Base-by-base conservation (phyloP, 2,888 invertebrate genomes). In the Nyleta sp. region DNA sequence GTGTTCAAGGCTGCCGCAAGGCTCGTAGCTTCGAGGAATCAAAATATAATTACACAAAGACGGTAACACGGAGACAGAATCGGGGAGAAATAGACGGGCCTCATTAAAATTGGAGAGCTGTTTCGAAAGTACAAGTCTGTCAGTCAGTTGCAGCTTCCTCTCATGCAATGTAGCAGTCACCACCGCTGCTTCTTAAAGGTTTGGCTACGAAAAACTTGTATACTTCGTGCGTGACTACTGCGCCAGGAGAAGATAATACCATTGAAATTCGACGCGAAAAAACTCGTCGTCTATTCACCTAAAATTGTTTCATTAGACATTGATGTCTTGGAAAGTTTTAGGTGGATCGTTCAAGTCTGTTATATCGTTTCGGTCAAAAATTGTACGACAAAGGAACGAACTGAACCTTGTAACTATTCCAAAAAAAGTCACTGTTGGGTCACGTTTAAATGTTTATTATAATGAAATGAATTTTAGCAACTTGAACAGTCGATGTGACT, bases 101-200 rank as follows among this genome's bases (percentile, higher is more conserved):
- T 90, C 89, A 90, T 90, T 89, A 90, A 89, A 90, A 90, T 89
- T 90, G 88, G 88, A 89, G 89, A 86, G 88, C 86, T 89, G 89
- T 89, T 89, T 88, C 87, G 86, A 86, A 89, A 89, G 88, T 89
- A 86, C 87, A 87, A 87, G 87, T 86, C 88, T 87, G 86, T 85
- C 85, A 87, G 89, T 89, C 89, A 86, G 87, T 87, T 87, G 88
- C 87, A 88, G 86, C 82, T 83, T 84, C 81, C 82, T 83, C 84
- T 76, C 70, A 53, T 76, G 76, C 78, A 57, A 60, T 38, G 72
- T 38, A 67, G 62, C 67, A 78, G 70, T 80, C 82, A 83, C 73
- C 85, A 76, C 80, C 81, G 84, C 84, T 83, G 85, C 81, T 80
- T 82, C 81, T 73, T 64, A 70, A 83, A 80, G 83, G 81, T 67